Evolutionary conservation across 1,140 invertebrate genomes (phyloP).

Genomic region (Trichoplusia ni): DNA sequence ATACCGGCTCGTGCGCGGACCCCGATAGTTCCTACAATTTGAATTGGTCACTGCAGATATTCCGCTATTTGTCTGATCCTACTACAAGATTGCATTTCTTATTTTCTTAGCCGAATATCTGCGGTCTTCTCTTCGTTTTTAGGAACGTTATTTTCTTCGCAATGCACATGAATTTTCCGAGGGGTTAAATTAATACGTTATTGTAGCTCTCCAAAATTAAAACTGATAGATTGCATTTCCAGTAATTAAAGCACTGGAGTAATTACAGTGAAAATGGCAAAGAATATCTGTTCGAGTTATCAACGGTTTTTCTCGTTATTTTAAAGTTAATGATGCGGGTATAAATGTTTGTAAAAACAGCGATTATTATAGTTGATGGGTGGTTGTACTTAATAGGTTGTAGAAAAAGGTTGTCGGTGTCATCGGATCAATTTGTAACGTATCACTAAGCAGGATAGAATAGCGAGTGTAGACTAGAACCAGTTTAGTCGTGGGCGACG

Average conservation of each 20-base stretch:
- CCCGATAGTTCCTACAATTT: conserved; percentile 66
- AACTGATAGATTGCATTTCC: neutral
- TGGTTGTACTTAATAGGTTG: neutral
- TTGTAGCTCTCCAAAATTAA: no score
- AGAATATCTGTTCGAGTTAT: neutral
- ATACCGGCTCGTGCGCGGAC: conserved; percentile 50
- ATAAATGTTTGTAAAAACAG: neutral
- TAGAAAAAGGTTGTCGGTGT: conserved; percentile 53
- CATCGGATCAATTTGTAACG: conserved; percentile 67
- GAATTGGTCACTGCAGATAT: conserved; percentile 72
- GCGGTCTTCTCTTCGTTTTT: conserved; percentile 22
- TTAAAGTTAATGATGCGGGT: conserved; percentile 7
- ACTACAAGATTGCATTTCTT: conserved; percentile 74
- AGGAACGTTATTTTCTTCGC: no score
- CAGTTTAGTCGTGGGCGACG: conserved; percentile 56
- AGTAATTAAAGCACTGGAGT: neutral
- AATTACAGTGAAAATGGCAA: conserved; percentile 1
- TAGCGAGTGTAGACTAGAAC: conserved; percentile 57
- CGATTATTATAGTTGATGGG: neutral
- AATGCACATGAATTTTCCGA: no score
- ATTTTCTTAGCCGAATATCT: conserved; percentile 55
- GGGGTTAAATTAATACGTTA: no score
- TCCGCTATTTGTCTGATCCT: conserved; percentile 74
- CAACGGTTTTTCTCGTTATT: neutral
- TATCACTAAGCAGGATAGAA: conserved; percentile 63